These are phyloP conservation scores for Oophaga pumilio DNA, from an alignment of 2,113 vertebrate species.

Conservation along the genomic window DNA sequence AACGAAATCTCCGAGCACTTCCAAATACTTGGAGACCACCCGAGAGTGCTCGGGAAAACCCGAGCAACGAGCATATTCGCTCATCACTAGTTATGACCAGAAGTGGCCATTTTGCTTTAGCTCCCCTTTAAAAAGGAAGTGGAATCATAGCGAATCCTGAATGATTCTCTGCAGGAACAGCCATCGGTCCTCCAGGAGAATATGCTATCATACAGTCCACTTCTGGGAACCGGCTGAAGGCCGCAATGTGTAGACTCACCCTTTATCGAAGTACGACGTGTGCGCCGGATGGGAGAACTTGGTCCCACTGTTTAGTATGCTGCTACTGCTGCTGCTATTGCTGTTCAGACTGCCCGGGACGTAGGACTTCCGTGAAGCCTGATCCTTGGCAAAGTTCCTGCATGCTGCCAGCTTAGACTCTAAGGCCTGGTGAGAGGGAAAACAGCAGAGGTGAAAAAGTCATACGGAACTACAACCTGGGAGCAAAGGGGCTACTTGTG, in stretches of 20 bases:
- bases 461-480: too few species aligned
- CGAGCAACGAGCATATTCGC: too few species aligned
- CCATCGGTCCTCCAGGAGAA: not conserved
- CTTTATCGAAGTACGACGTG: slow-evolving; percentile 93
- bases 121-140: not conserved
- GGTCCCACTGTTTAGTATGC: slow-evolving; percentile 74
- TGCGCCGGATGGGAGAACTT: slow-evolving; percentile 91
- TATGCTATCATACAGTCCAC: not conserved
- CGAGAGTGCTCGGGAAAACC: too few species aligned
- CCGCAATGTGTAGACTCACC: slow-evolving; percentile 75
- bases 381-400: slow-evolving; percentile 96
- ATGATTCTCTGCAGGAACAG: not conserved
- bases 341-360: slow-evolving; percentile 77
- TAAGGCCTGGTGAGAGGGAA: slow-evolving; percentile 79
- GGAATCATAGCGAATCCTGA: not conserved
- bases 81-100: not conserved
- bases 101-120: not conserved
- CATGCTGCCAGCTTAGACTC: slow-evolving; percentile 97
- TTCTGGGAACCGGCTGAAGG: not conserved
- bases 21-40: too few species aligned
- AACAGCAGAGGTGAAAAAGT: not conserved
- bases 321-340: slow-evolving; percentile 75
- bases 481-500: not conserved
- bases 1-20: too few species aligned
- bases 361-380: slow-evolving; percentile 88